Evolutionary conservation across 2,797 vertebrate genomes (phyloP).

Genomic region (Siniperca scherzeri): DNA sequence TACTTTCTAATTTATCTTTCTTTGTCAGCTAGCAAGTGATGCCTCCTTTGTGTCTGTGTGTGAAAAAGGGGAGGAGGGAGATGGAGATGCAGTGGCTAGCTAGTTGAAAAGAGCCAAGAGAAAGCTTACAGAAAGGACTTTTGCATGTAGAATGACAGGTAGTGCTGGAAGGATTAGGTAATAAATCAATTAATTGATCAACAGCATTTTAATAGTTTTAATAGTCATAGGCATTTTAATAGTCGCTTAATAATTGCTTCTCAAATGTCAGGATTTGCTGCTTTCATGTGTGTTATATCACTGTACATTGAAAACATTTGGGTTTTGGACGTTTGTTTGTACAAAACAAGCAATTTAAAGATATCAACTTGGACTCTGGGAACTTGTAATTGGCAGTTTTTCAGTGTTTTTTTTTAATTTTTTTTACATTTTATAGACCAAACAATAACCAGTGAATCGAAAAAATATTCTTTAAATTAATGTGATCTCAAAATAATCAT

Average conservation of each 20-base stretch:
- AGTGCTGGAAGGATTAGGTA: not conserved
- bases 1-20: constrained; percentile 22
- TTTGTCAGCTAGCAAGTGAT: not conserved
- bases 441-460: not conserved
- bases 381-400: not conserved
- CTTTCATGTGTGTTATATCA: not conserved
- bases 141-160: not conserved
- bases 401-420: not conserved
- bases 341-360: constrained; percentile 17
- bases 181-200: not conserved
- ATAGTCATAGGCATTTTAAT: not conserved
- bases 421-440: constrained; percentile 5
- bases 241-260: not conserved
- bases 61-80: not conserved
- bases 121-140: not conserved
- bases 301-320: not conserved
- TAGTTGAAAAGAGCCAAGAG: not conserved
- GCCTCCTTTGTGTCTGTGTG: not conserved
- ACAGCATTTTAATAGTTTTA: not conserved
- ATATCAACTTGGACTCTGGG: not conserved
- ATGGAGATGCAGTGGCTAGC: not conserved
- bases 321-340: not conserved
- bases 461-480: not conserved
- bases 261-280: not conserved
- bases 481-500: not conserved